Evolutionary conservation across 2,113 vertebrate species (phyloP), one percentile per base, ranked within the genome.

Genomic region (Naja naja): DNA sequence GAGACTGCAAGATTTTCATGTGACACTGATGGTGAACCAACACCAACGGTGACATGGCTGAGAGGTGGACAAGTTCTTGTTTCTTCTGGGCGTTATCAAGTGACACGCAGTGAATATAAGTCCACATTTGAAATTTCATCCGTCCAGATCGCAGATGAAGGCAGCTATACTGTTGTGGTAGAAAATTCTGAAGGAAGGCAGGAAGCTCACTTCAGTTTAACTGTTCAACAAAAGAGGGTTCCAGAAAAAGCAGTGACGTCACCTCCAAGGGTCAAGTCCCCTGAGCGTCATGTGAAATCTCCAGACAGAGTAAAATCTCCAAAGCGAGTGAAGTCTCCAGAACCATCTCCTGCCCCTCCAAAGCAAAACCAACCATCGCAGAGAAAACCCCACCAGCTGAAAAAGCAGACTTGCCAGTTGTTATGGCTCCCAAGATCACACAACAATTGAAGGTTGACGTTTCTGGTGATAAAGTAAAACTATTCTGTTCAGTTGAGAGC

Each of bases 1-100:
- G 98, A 98, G n/a, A 95, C 96, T 2, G 99, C 97, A 49, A 98
- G 98, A 94, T 99, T 99, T 97, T 98, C 98, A 55, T 99, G 99
- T 88, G 98, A 99, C 0, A 98, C 98, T n/a, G 98, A 99, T 91
- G 99, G 99, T 18, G 98, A 99, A 39, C 99, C 99, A n/a, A 96
- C 97, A 91, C 99, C 99, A 85, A 97, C 95, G 89, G 97, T 99
- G 91, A 98, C 97, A n/a, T 99, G 99, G 99, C 88, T 98, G 91
- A 98, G 53, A 23, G 98, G 98, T 92, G 98, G 98, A 94, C 96
- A 97, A 93, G 90, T 93, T 23, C 94, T 99, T 90, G 95, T 97
- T 87, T 97, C 98, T 69, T 98, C 99, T 2, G 94, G 97, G 49
- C 98, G 97, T 90, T 98, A 98, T 97, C 98, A 98, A 89, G 96